Percentiles rank a stretch among this genome's conserved stretches.
Conservation (phyloP, 2,888 invertebrate species). For the Caenorhabditis wallacei region DNA sequence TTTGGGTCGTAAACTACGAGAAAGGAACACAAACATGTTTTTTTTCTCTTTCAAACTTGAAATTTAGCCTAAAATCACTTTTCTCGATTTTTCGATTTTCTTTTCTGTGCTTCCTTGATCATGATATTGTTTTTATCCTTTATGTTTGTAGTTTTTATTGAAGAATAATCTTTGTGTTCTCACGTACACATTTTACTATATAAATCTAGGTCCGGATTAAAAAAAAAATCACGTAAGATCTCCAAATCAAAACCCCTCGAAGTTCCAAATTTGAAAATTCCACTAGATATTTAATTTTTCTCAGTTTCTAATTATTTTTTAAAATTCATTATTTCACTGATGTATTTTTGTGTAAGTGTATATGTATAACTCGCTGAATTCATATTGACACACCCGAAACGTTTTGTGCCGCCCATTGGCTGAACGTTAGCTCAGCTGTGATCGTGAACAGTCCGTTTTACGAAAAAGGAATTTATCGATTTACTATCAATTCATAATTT, state of each 20-base stretch:
- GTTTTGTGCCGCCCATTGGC: conserved; percentile 25
- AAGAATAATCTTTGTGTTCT: conserved; percentile 28
- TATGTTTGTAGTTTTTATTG: conserved; percentile 16
- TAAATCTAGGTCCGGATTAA: neutral
- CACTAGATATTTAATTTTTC: neutral
- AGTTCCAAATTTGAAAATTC: neutral
- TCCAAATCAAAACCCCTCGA: too few species aligned
- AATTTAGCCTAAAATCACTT: conserved; percentile 6
- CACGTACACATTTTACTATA: conserved; percentile 29
- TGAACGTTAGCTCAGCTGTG: conserved; percentile 52
- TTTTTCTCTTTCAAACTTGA: conserved; percentile 9
- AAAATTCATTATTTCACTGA: neutral
- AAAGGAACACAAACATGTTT: neutral
- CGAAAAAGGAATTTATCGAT: conserved; percentile 38
- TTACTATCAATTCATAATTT: conserved; percentile 9
- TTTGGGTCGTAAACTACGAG: conserved; percentile 10
- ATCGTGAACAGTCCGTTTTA: conserved; percentile 43
- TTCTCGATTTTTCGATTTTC: conserved; percentile 15
- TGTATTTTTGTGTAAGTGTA: conserved; percentile 11
- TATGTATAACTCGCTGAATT: conserved; percentile 14
- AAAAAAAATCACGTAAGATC: too few species aligned
- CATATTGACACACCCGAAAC: conserved; percentile 37
- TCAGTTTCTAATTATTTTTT: neutral
- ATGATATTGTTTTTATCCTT: conserved; percentile 22
- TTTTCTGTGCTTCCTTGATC: conserved; percentile 12